Conservation (phyloP, 2,797 vertebrate genomes). For the Urocyon cinereoargenteus region DNA sequence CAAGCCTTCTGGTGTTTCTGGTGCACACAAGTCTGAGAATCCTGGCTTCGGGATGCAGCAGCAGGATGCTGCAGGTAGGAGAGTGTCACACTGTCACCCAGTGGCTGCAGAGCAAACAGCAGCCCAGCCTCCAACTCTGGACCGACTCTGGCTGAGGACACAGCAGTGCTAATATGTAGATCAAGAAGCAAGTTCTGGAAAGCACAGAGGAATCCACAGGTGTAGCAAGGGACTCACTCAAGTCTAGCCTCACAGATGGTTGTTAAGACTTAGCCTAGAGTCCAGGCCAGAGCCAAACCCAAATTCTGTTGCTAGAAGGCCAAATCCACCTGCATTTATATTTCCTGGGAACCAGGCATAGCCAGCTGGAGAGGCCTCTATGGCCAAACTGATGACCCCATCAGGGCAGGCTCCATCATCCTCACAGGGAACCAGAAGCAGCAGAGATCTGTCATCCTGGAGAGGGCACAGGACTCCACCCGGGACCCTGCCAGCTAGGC, state of each 20-base stretch:
- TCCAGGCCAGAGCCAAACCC: neutral
- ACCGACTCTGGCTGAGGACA: neutral
- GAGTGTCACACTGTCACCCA: neutral
- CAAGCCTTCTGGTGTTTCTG: neutral
- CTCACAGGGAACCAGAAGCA: neutral
- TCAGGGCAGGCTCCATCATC: neutral
- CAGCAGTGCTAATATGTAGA: fast-evolving
- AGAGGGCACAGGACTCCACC: neutral
- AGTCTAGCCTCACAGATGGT: neutral
- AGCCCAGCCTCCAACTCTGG: neutral
- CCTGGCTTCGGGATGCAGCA: fast-evolving
- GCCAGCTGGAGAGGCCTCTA: neutral
- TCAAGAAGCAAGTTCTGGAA: neutral
- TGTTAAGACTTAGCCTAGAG: neutral
- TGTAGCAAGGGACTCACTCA: neutral
- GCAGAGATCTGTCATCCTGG: neutral
- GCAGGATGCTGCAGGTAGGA: fast-evolving
- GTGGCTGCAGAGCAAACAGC: neutral
- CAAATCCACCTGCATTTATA: neutral
- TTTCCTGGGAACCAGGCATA: neutral
- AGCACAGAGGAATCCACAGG: neutral
- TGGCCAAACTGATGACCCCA: fast-evolving
- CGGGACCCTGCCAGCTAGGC: neutral
- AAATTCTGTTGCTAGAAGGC: neutral
- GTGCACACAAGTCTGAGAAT: neutral